phyloP scores from a whole-genome alignment of 2,113 vertebrate species.

The Machaerirhynchus nigripectus region DNA sequence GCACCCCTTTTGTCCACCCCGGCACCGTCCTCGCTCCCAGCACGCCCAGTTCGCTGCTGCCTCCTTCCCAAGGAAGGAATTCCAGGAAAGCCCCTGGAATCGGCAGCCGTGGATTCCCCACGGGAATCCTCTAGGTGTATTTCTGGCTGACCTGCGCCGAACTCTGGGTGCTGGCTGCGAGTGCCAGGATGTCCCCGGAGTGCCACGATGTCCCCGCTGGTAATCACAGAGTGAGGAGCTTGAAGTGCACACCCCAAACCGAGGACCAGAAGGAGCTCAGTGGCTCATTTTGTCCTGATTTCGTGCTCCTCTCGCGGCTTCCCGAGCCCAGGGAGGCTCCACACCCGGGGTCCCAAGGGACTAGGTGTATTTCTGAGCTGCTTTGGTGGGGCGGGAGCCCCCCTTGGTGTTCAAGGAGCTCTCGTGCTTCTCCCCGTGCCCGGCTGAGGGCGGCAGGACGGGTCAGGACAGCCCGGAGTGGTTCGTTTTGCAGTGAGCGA shows the following conservation, averaged over 20 bases:
- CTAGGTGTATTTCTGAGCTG: background rate
- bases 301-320: background rate
- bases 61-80: too few species aligned
- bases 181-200: background rate
- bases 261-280: background rate
- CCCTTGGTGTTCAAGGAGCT: background rate
- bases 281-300: background rate
- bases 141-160: background rate
- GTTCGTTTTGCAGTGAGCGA: background rate
- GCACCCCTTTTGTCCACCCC: background rate
- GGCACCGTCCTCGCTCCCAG: background rate
- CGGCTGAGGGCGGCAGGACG: background rate
- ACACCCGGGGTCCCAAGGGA: background rate
- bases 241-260: background rate
- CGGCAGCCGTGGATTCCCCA: fast-evolving
- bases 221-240: background rate
- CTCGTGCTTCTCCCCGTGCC: background rate
- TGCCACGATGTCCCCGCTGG: background rate
- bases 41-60: background rate
- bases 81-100: background rate
- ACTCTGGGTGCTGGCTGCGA: background rate
- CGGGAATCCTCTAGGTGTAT: background rate
- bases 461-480: background rate
- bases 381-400: too few species aligned
- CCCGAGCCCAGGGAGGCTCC: background rate